Percentiles rank a stretch among this genome's conserved stretches.
Conservation (phyloP, 2,797 vertebrate genomes). For the Betta splendens region DNA sequence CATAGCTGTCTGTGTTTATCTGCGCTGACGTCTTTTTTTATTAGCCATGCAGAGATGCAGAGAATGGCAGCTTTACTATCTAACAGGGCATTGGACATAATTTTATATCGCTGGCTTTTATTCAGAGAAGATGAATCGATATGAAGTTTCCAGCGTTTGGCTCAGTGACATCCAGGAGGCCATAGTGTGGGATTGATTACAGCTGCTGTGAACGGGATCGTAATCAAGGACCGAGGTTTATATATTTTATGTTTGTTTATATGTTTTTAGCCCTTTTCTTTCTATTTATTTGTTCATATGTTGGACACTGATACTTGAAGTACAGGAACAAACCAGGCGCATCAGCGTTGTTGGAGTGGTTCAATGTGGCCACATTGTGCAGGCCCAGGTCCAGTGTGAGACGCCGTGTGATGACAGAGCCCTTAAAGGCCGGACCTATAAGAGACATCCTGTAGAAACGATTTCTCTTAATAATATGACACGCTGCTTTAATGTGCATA, state of each 20-base stretch:
- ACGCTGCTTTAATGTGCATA: constrained; percentile 31
- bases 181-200: not conserved
- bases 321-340: no score
- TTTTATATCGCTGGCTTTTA: constrained; percentile 25
- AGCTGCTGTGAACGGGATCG: not conserved
- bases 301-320: no score
- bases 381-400: no score
- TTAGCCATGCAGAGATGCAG: constrained; percentile 20
- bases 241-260: not conserved
- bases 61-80: constrained; percentile 37
- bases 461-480: constrained; percentile 11
- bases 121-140: constrained; percentile 12
- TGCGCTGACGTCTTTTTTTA: constrained; percentile 17
- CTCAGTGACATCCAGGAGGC: not conserved
- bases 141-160: constrained; percentile 7
- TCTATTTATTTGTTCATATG: no score
- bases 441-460: constrained; percentile 8
- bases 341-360: no score
- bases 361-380: no score
- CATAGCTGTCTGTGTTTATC: constrained; percentile 36
- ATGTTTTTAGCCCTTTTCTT: not conserved
- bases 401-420: constrained; percentile 12
- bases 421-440: constrained; percentile 12
- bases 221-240: not conserved
- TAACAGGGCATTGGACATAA: constrained; percentile 3